These are phyloP conservation scores for Porites evermanni DNA, from an alignment of 92 coral and sea anemone species.

Conservation along the genomic window DNA sequence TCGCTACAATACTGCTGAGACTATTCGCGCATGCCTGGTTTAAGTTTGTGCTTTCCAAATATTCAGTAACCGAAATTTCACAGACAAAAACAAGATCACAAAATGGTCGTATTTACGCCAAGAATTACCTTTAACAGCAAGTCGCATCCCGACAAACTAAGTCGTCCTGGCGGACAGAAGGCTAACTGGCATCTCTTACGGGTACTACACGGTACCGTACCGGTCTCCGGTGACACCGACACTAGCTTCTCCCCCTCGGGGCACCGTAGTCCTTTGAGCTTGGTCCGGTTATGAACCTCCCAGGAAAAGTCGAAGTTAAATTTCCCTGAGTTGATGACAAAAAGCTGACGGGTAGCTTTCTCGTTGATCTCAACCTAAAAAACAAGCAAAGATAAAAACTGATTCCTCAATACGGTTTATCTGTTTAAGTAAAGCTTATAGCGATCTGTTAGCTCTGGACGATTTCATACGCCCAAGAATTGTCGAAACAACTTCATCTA, in stretches of 20 bases:
- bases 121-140: slow-evolving; percentile 80
- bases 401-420: neutral
- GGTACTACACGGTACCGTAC: slow-evolving; percentile 84
- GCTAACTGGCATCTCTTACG: slow-evolving; percentile 97
- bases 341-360: slow-evolving; percentile 91
- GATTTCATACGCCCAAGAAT: too few relatives aligned
- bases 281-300: slow-evolving; percentile 81
- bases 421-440: too few relatives aligned
- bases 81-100: too few relatives aligned
- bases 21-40: too few relatives aligned
- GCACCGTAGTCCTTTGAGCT: slow-evolving; percentile 66
- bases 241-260: slow-evolving; percentile 77
- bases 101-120: neutral
- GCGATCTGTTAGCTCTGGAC: too few relatives aligned
- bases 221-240: slow-evolving; percentile 84
- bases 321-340: slow-evolving; percentile 92
- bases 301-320: slow-evolving; percentile 94
- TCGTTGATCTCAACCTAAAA: slow-evolving; percentile 95
- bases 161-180: slow-evolving; percentile 91
- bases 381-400: neutral
- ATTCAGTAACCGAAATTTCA: too few relatives aligned
- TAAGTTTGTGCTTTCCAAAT: too few relatives aligned
- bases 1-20: too few relatives aligned
- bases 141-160: slow-evolving; percentile 79
- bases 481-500: too few relatives aligned